phyloP scores from a whole-genome alignment of 1,140 invertebrate genomes.

The Sipha flava region DNA sequence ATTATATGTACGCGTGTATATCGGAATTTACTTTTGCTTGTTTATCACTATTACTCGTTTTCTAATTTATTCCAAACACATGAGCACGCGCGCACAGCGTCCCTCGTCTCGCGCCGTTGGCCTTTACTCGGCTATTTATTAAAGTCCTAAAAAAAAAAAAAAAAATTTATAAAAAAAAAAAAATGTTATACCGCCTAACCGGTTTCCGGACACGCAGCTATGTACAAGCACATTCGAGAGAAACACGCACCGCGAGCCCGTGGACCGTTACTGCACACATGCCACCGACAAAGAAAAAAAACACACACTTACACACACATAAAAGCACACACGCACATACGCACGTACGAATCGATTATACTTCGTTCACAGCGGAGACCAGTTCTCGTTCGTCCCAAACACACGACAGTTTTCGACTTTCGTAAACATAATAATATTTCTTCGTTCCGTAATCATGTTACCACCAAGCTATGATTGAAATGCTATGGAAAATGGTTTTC shows the following conservation, averaged over 20 bases:
- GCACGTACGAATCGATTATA: background rate
- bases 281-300: background rate
- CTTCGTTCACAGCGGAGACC: background rate
- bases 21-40: constrained; percentile 22
- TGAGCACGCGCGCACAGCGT: too few relatives aligned
- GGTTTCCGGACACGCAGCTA: background rate
- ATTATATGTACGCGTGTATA: background rate
- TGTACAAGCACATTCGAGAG: background rate
- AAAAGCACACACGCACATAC: too few relatives aligned
- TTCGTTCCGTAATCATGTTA: too few relatives aligned
- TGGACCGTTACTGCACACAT: background rate
- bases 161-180: background rate
- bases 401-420: background rate
- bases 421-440: too few relatives aligned
- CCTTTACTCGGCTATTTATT: constrained; percentile 16
- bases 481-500: too few relatives aligned
- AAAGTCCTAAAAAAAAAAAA: constrained; percentile 9
- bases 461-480: too few relatives aligned
- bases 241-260: background rate
- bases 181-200: background rate
- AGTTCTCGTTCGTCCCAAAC: background rate
- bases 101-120: background rate
- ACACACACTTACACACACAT: too few relatives aligned
- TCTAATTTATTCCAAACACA: constrained; percentile 28
- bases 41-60: constrained; percentile 29